phyloP scores from a whole-genome alignment of 2,888 invertebrate species.

The Cryptops parisi region DNA sequence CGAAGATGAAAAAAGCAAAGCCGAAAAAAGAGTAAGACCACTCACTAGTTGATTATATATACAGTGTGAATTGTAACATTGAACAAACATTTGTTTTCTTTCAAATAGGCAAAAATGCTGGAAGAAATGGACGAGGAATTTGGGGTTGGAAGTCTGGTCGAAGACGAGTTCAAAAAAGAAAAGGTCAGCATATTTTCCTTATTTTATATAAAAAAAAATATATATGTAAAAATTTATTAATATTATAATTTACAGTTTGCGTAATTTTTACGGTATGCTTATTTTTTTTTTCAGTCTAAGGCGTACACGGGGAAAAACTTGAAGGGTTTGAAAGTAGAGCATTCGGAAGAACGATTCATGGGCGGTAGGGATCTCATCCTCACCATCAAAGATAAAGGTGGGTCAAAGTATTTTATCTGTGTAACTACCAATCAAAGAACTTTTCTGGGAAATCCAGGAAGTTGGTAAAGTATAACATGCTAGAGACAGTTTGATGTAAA shows the following conservation, averaged over 20 bases:
- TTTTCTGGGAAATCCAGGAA: too few species aligned
- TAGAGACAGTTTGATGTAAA: too few species aligned
- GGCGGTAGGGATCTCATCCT: constrained; percentile 77
- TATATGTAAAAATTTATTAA: too few species aligned
- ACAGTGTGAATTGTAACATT: constrained; percentile 15
- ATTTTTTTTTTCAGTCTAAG: constrained; percentile 23
- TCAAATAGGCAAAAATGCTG: constrained; percentile 66
- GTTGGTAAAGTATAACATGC: too few species aligned
- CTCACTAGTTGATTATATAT: constrained; percentile 2
- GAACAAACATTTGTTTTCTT: constrained; percentile 14
- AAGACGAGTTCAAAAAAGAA: constrained; percentile 46
- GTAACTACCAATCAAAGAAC: too few species aligned
- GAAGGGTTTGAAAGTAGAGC: constrained; percentile 70
- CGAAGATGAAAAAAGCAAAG: constrained; percentile 64
- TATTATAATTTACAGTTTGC: not conserved
- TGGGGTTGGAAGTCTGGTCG: constrained; percentile 72
- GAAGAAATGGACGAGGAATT: constrained; percentile 93
- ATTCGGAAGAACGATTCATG: constrained; percentile 47
- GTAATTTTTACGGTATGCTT: constrained; percentile 9
- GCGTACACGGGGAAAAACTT: constrained; percentile 58
- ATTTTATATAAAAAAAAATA: too few species aligned
- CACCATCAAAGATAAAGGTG: constrained; percentile 83
- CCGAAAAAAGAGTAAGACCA: constrained; percentile 56
- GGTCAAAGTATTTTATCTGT: too few species aligned
- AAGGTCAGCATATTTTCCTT: too few species aligned